Evolutionary conservation across 2,888 invertebrate species (phyloP), one percentile per base, ranked within the genome.

Genomic region (Abrostola triplasia): DNA sequence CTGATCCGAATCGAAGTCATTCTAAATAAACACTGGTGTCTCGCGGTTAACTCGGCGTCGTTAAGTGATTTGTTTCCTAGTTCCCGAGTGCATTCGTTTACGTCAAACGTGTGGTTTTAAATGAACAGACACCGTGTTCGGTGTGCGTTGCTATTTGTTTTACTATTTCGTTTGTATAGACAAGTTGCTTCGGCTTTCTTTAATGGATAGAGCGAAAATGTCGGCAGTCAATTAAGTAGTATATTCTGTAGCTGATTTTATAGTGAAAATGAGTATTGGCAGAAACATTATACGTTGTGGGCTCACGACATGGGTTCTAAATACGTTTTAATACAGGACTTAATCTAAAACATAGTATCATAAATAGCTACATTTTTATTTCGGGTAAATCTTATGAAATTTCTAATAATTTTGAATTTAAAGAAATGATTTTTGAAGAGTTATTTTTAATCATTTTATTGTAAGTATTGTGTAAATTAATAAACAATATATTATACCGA

Each of bases 1-100:
- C 64, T 48, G 51, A 67, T 73, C 70, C 59, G 54, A 72, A 73
- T 82, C 77, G 81, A 84, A 77, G 65, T 74, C 70, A 55, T 67
- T 62, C 76, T 82, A 86, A 86, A 85, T 83, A 84, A 85, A 87
- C 83, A 84, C 70, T 76, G 67, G 66, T 76, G 80, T 80, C 83
- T 83, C 78, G 86, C 73, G 86, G 89, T 88, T 90, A 88, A 87
- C 88, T 90, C 82, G 73, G 81, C 81, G 83, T 82, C 76, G 84
- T 81, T 84, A 82, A 83, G 85, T 85, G 88, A 89, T 89, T 88
- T 87, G 86, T 87, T 80, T 78, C 73, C 70, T 49, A 77, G 70
- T 75, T 77, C 70, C 70, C 63, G 77, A 84, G 81, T 83, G 84
- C 84, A 83, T 85, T 83, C 80, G 82, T 80, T 72, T 60, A 77